phyloP scores from a whole-genome alignment of 2,113 vertebrate species.

The Carassius auratus region DNA sequence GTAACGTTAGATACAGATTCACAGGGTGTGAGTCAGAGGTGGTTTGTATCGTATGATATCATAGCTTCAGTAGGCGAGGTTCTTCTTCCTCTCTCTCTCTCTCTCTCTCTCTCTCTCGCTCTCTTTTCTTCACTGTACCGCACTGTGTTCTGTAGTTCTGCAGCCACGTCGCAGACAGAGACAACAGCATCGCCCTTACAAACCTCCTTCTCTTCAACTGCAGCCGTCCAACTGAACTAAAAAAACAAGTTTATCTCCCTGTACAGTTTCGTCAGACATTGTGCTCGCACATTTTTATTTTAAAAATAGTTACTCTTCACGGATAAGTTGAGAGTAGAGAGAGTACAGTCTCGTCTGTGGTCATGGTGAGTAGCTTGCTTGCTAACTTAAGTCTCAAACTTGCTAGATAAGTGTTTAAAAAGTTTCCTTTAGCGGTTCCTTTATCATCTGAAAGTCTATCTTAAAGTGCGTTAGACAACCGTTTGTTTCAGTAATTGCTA shows the following conservation, averaged over 20 bases:
- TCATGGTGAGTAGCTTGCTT: slow-evolving; percentile 38
- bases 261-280: background rate
- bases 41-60: slow-evolving; percentile 1
- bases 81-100: slow-evolving; percentile 52
- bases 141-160: slow-evolving; percentile 41
- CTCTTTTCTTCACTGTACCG: slow-evolving; percentile 6
- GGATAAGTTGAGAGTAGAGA: background rate
- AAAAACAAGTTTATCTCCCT: background rate
- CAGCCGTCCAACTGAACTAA: background rate
- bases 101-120: slow-evolving; percentile 33
- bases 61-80: slow-evolving; percentile 50
- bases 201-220: background rate
- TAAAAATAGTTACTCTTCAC: background rate
- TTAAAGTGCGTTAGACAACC: background rate
- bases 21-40: slow-evolving; percentile 35
- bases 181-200: slow-evolving; percentile 17
- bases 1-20: slow-evolving; percentile 4
- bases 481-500: background rate
- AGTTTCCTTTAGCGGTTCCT: background rate
- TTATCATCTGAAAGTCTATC: background rate
- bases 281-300: background rate
- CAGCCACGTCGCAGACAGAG: slow-evolving; percentile 59
- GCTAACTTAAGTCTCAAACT: background rate
- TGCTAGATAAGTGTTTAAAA: background rate
- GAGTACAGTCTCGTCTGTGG: background rate